Evolutionary conservation across 2,113 vertebrate species (phyloP), one percentile per base, ranked within the genome.

Genomic region (Oryzias woworae): DNA sequence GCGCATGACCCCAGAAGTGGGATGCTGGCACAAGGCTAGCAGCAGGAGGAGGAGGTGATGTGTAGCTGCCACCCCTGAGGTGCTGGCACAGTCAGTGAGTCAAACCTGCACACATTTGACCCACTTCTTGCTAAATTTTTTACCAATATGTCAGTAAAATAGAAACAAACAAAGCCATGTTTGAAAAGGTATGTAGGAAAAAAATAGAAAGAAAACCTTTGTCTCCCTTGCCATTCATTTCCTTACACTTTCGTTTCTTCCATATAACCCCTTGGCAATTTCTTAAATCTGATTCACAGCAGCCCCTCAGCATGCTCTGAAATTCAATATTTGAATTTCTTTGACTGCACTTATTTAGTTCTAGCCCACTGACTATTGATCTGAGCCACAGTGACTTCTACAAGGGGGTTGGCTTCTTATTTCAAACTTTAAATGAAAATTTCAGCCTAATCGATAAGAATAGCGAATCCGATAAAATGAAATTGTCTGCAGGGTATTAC

Each of bases 361-460:
- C 91, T 86, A 91, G 94, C 94, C 90, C 88, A 87, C 78, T 86
- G 71, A 84, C 80, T 90, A 90, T 93, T 93, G 92, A 92, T 95
- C 92, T 90, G 84, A 81, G 77, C 81, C 87, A 81, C 1, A 1
- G 76, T 73, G 77, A 70, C 86, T 88, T 85, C 89, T 87, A 88
- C 85, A 79, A 70, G 88, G 77, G 78, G 83, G 58, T 78, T 78
- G 69, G 70, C 85, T 87, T 85, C 51, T 73, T 85, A 84, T 90
- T 90, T 85, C 77, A 85, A 85, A 88, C 83, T 86, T 87, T 69
- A 83, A 87, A 91, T 89, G 73, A 88, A 87, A 82, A 80, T 81
- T 88, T 82, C 63, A 75, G 31, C 59, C 51, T 64, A 70, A 90
- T 91, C 87, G 83, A 89, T 91, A 79, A 65, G 47, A 76, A 75